Conservation (phyloP, 2,888 invertebrate genomes). For the Limnephilus auricula region DNA sequence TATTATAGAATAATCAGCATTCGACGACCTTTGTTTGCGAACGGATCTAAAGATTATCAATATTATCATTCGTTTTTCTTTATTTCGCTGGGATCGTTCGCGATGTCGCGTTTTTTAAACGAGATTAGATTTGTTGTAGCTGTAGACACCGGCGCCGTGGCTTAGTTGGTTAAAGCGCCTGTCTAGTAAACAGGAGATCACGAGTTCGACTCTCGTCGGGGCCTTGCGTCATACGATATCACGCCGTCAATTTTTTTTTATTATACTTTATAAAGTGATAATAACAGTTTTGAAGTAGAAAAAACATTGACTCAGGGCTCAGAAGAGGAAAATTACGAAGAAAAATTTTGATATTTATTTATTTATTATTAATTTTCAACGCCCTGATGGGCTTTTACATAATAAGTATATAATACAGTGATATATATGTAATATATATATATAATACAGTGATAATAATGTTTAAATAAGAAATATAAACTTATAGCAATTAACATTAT, state of each 20-base stretch:
- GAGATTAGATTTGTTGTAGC: background rate
- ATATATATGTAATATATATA: no score
- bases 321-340: no score
- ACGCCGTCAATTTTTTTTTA: background rate
- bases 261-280: background rate
- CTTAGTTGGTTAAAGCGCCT: conserved; percentile 86
- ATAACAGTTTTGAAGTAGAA: background rate
- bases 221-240: conserved; percentile 71
- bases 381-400: no score
- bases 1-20: background rate
- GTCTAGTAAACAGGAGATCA: conserved; percentile 88
- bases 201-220: conserved; percentile 86
- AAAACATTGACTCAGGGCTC: background rate
- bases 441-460: no score
- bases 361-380: no score
- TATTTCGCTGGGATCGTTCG: background rate
- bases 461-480: no score
- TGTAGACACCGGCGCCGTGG: conserved; percentile 79
- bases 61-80: background rate
- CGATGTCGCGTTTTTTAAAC: background rate
- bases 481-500: no score
- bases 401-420: no score
- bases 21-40: background rate
- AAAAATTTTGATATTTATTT: no score
- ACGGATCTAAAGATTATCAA: background rate